Percentiles rank a stretch among this genome's conserved stretches.
Evolutionary conservation across 2,888 invertebrate species (phyloP).

Genomic region (Eurois occulta): DNA sequence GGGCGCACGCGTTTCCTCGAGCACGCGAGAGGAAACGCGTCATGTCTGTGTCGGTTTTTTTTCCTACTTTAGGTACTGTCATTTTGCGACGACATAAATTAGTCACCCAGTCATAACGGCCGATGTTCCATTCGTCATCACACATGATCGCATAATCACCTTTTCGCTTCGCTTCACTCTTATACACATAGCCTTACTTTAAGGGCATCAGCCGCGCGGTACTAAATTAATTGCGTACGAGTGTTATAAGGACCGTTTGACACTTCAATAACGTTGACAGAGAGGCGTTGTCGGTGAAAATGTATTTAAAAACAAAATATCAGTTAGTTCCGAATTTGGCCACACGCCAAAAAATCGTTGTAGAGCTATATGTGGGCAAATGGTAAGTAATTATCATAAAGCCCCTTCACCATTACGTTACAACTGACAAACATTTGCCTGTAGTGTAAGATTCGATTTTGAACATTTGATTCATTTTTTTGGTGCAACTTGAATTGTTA

Average conservation of each 20-base stretch:
- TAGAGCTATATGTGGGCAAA: not conserved
- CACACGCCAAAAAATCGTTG: not conserved
- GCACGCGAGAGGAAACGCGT: too few species aligned
- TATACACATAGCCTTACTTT: slow-evolving; percentile 19
- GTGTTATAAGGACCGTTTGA: not conserved
- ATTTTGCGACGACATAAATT: not conserved
- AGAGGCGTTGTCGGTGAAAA: not conserved
- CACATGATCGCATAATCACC: slow-evolving; percentile 21
- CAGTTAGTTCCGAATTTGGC: not conserved
- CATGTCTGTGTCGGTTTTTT: not conserved
- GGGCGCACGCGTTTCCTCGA: not conserved
- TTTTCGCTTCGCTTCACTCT: slow-evolving; percentile 67
- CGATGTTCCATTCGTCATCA: not conserved
- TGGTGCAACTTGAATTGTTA: too few species aligned
- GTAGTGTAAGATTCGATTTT: too few species aligned
- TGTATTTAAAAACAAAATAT: not conserved
- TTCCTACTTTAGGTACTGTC: not conserved
- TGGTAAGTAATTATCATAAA: too few species aligned
- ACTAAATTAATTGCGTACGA: not conserved
- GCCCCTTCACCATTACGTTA: not conserved
- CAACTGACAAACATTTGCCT: not conserved
- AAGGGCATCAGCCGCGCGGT: slow-evolving; percentile 77
- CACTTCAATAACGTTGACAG: not conserved
- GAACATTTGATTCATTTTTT: not conserved
- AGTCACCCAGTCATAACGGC: not conserved